Evolutionary conservation across 2,888 invertebrate species (phyloP), one percentile per base, ranked within the genome.

Genomic region (Eucera pruinosa): DNA sequence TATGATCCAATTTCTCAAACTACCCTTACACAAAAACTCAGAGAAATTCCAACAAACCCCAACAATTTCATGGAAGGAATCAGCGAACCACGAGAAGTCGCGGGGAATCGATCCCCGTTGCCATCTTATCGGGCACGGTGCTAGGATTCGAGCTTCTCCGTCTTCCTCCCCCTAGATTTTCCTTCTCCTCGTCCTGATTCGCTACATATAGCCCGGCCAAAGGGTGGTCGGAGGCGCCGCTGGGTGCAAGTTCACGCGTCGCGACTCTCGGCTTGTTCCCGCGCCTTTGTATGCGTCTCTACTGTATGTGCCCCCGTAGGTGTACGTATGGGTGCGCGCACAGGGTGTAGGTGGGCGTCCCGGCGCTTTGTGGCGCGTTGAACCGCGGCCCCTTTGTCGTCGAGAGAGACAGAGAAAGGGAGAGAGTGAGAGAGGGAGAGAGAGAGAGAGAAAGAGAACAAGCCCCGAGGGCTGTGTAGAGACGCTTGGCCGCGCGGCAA

Each of bases 321-420:
- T 77, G 67, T 67, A 55, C 41, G 86, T 81, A 86, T 85, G 87
- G 86, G 88, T 85, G 87, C 84, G 87, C 75, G 87, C 83, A 79
- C 83, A 81, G 87, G 84, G 88, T 86, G 88, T 87, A 87, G 86
- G 88, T 87, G 90, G 89, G 89, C 88, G 89, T 90, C 89, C 88
- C 89, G 88, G 88, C 89, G 91, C 91, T 91, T 92, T 91, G 91
- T 91, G 91, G 89, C 91, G 91, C 91, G 91, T 92, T 90, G 90
- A 91, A 91, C 91, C 90, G 90, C 90, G 90, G 89, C 87, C 90
- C 89, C 90, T 91, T 91, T 91, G 90, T 91, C 89, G 89, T 87
- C 85, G 82, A 75, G 72, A 81, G 86, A 80, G 67, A 68, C 55
- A 61, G 55, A 61, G 30, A 60, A 54, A 18, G 6, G 15, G 13